phyloP scores from a whole-genome alignment of 2,888 invertebrate genomes.

The Drosophila engyochracea region DNA sequence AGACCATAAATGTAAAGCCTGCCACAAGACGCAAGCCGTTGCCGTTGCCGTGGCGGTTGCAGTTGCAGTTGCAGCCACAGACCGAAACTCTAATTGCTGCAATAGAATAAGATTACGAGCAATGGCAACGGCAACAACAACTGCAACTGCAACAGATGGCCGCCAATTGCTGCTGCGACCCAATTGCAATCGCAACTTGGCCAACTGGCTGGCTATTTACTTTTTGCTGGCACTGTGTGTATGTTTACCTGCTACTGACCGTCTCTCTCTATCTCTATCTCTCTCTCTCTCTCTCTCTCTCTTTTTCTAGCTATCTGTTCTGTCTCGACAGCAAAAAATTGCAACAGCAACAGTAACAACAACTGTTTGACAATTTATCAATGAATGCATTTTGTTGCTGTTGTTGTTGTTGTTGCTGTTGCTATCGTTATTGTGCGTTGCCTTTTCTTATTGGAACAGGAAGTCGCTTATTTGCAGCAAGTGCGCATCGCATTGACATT shows the following conservation, averaged over 20 bases:
- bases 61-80: slow-evolving; percentile 18
- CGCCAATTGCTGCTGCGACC: slow-evolving; percentile 68
- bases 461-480: slow-evolving; percentile 77
- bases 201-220: slow-evolving; percentile 66
- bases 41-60: slow-evolving; percentile 3
- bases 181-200: slow-evolving; percentile 64
- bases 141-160: slow-evolving; percentile 67
- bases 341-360: slow-evolving; percentile 52
- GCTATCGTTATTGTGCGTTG: slow-evolving; percentile 51
- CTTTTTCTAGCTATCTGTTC: neutral
- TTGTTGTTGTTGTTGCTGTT: slow-evolving; percentile 30
- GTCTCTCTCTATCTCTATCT: slow-evolving; percentile 18
- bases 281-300: slow-evolving; percentile 9
- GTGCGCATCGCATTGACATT: slow-evolving; percentile 76
- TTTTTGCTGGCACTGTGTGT: slow-evolving; percentile 69
- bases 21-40: slow-evolving; percentile 38
- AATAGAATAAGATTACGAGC: slow-evolving; percentile 72
- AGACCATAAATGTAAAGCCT: slow-evolving; percentile 70
- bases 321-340: slow-evolving; percentile 51
- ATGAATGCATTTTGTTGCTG: slow-evolving; percentile 53
- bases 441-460: slow-evolving; percentile 76
- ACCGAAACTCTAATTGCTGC: slow-evolving; percentile 73
- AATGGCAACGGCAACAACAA: slow-evolving; percentile 30
- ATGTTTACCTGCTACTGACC: slow-evolving; percentile 63
- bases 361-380: slow-evolving; percentile 79